phyloP scores from a whole-genome alignment of 1,140 invertebrate genomes.

The Drosophila bocki region DNA sequence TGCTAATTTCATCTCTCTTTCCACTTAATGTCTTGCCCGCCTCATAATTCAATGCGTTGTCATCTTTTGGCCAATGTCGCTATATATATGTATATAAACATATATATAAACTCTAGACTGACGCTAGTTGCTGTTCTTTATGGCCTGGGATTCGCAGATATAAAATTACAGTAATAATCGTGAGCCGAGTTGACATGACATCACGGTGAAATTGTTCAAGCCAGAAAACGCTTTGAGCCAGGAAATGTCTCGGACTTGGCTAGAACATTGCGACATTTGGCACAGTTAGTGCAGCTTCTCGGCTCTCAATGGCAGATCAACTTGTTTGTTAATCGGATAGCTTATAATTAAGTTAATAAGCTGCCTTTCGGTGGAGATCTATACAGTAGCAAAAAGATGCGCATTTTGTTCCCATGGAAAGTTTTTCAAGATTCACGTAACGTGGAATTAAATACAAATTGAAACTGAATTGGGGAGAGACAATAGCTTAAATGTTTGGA shows the following conservation, averaged over 20 bases:
- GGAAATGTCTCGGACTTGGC: slow-evolving; percentile 32
- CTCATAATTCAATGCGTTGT: slow-evolving; percentile 52
- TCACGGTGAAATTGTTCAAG: slow-evolving; percentile 57
- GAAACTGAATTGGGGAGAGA: slow-evolving; percentile 5
- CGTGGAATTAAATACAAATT: slow-evolving; percentile 27
- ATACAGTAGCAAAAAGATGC: slow-evolving; percentile 36
- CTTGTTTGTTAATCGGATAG: slow-evolving; percentile 61
- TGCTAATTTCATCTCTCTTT: slow-evolving; percentile 52
- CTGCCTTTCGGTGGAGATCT: slow-evolving; percentile 12
- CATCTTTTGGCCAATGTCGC: slow-evolving; percentile 36
- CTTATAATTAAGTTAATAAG: slow-evolving; percentile 75
- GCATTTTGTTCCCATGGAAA: slow-evolving; percentile 60
- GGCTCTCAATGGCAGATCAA: slow-evolving; percentile 38
- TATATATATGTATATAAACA: neutral
- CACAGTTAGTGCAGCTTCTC: slow-evolving; percentile 32
- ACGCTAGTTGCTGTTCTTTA: slow-evolving; percentile 26
- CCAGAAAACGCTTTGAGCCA: slow-evolving; percentile 15
- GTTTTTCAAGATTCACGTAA: slow-evolving; percentile 44
- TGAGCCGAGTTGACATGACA: slow-evolving; percentile 61
- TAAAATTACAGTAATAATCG: slow-evolving; percentile 61
- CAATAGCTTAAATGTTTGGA: slow-evolving; percentile 14
- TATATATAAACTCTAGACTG: neutral
- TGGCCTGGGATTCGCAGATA: slow-evolving; percentile 29
- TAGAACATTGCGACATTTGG: slow-evolving; percentile 33
- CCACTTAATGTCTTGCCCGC: slow-evolving; percentile 14